These are phyloP conservation scores for Dipus sagitta DNA, from an alignment of 2,797 vertebrate species.

Conservation along the genomic window DNA sequence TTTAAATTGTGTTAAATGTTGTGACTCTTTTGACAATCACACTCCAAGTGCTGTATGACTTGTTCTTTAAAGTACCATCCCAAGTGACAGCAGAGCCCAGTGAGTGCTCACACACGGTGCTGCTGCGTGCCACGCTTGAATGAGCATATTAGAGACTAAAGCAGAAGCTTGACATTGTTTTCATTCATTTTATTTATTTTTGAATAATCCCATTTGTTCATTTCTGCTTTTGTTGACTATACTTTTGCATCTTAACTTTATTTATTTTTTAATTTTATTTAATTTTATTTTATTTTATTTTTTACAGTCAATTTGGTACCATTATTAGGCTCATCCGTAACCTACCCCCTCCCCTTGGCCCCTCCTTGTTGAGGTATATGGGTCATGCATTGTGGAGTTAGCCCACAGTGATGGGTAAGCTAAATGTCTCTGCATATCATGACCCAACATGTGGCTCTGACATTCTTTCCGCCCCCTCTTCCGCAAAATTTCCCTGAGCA, in stretches of 20 bases:
- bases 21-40: conserved; percentile 61
- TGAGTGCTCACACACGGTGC: background rate
- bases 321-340: too few species aligned
- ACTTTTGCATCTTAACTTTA: background rate
- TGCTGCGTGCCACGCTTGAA: background rate
- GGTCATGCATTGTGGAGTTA: too few species aligned
- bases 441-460: too few species aligned
- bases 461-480: too few species aligned
- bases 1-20: conserved; percentile 28
- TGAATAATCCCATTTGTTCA: background rate
- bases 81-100: conserved; percentile 27
- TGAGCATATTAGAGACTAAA: background rate
- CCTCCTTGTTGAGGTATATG: too few species aligned
- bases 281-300: too few species aligned
- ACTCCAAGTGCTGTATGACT: background rate
- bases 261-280: too few species aligned
- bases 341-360: too few species aligned
- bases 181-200: conserved; percentile 14
- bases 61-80: conserved; percentile 6
- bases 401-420: too few species aligned
- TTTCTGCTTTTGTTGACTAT: background rate
- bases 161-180: background rate
- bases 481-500: too few species aligned
- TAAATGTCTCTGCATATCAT: too few species aligned
- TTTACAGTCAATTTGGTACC: too few species aligned